These are phyloP conservation scores for Siniperca knerii DNA, from an alignment of 2,113 vertebrate genomes.

Conservation along the genomic window DNA sequence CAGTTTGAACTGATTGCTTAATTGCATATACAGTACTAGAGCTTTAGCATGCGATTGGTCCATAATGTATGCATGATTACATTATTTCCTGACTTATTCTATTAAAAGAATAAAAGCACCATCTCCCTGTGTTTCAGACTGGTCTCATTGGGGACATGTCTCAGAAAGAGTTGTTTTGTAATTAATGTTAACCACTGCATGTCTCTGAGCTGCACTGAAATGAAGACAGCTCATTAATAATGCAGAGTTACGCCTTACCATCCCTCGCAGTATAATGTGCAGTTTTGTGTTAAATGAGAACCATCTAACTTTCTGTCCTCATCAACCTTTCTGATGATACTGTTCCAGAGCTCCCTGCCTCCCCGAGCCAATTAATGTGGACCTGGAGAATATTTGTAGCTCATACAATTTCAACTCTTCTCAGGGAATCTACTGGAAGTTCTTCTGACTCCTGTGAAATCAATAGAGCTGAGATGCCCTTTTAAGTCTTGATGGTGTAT, in stretches of 20 bases:
- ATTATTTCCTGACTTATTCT: slow-evolving; percentile 48
- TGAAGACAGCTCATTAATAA: slow-evolving; percentile 79
- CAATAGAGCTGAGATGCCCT: slow-evolving; percentile 81
- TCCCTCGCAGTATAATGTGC: slow-evolving; percentile 63
- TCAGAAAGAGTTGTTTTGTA: slow-evolving; percentile 63
- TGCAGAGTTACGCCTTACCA: slow-evolving; percentile 54
- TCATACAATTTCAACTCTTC: slow-evolving; percentile 74
- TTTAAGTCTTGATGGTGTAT: slow-evolving; percentile 77
- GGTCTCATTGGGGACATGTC: slow-evolving; percentile 34
- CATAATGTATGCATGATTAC: not conserved
- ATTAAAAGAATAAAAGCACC: slow-evolving; percentile 14
- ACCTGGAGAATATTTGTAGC: slow-evolving; percentile 77
- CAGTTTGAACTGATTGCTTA: not conserved
- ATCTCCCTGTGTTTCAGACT: slow-evolving; percentile 13
- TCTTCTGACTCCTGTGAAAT: slow-evolving; percentile 78
- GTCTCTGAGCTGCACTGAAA: slow-evolving; percentile 56
- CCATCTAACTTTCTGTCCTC: slow-evolving; percentile 80
- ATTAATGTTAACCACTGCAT: slow-evolving; percentile 73
- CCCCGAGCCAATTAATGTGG: slow-evolving; percentile 84
- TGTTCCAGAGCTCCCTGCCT: slow-evolving; percentile 73
- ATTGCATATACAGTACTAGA: not conserved
- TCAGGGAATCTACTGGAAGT: slow-evolving; percentile 74
- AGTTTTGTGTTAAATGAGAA: slow-evolving; percentile 79
- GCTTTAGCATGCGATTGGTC: not conserved
- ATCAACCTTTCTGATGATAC: slow-evolving; percentile 81